A percentile compares a stretch with the other conserved stretches of the same genome.
Evolutionary conservation across 2,113 vertebrate species (phyloP).

Genomic region (Megaceryle maxima): DNA sequence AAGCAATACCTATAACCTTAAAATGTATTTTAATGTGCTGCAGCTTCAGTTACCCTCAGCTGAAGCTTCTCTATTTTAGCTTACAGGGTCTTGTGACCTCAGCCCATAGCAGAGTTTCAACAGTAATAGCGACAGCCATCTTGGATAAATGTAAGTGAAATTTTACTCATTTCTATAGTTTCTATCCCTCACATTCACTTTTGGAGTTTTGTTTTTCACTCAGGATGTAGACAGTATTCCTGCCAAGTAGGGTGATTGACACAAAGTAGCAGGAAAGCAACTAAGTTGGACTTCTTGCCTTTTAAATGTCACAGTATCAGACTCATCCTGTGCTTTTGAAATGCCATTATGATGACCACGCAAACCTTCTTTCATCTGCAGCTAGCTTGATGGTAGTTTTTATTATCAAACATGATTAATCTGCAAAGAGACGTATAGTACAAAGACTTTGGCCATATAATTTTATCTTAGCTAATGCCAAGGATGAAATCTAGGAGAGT

Average conservation of each 20-base stretch:
- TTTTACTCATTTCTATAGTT: constrained; percentile 67
- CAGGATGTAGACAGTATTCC: constrained; percentile 5
- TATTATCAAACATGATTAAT: not conserved
- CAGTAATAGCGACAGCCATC: constrained; percentile 60
- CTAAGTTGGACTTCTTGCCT: constrained; percentile 6
- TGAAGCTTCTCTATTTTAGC: constrained; percentile 67
- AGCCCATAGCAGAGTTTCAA: constrained; percentile 67
- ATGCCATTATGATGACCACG: not conserved
- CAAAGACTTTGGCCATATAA: not conserved
- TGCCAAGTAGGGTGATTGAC: not conserved
- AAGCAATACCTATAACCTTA: constrained; percentile 46
- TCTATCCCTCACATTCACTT: constrained; percentile 61
- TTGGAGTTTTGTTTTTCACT: constrained; percentile 21
- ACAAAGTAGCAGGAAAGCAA: not conserved
- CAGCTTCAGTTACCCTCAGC: constrained; percentile 65
- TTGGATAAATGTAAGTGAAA: constrained; percentile 68
- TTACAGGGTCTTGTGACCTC: constrained; percentile 69
- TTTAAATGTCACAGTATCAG: not conserved
- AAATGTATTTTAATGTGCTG: constrained; percentile 65
- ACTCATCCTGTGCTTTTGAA: not conserved
- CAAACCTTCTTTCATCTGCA: constrained; percentile 10
- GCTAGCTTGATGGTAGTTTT: not conserved
- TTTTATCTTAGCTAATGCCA: not conserved
- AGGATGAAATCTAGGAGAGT: not conserved
- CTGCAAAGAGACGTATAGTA: not conserved